Evolutionary conservation across 2,113 vertebrate genomes (phyloP).

Genomic region (Seriola dumerili): DNA sequence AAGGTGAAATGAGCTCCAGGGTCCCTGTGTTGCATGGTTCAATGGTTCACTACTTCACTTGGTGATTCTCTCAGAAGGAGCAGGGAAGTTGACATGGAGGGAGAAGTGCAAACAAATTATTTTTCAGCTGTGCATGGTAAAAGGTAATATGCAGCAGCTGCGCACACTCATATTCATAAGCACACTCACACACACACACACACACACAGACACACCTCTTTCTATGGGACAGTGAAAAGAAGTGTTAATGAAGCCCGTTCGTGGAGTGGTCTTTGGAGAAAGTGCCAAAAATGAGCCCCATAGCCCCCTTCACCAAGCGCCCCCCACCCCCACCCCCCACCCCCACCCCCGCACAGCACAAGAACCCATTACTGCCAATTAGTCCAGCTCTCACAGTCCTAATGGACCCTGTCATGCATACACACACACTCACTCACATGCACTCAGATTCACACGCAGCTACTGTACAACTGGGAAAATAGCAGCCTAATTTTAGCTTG

Average conservation of each 20-base stretch:
- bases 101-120: slow-evolving; percentile 31
- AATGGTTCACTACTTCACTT: neutral
- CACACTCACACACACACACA: slow-evolving; percentile 24
- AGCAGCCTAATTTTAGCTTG: slow-evolving; percentile 45
- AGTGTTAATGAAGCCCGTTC: slow-evolving; percentile 72
- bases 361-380: slow-evolving; percentile 77
- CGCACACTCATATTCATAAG: neutral
- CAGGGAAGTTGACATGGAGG: neutral
- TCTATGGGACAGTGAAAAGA: slow-evolving; percentile 43
- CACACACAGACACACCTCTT: neutral
- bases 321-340: neutral
- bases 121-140: neutral
- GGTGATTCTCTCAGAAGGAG: slow-evolving; percentile 2
- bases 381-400: slow-evolving; percentile 58
- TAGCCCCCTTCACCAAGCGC: slow-evolving; percentile 33
- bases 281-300: slow-evolving; percentile 63
- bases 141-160: slow-evolving; percentile 23
- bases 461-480: slow-evolving; percentile 42
- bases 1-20: slow-evolving; percentile 17
- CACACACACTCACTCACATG: slow-evolving; percentile 6
- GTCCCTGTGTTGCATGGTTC: neutral
- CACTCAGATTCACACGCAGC: slow-evolving; percentile 12
- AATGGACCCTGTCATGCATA: slow-evolving; percentile 53
- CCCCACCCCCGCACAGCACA: slow-evolving; percentile 18
- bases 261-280: slow-evolving; percentile 66